Conservation (phyloP, 2,888 invertebrate species). For the Aelia acuminata region DNA sequence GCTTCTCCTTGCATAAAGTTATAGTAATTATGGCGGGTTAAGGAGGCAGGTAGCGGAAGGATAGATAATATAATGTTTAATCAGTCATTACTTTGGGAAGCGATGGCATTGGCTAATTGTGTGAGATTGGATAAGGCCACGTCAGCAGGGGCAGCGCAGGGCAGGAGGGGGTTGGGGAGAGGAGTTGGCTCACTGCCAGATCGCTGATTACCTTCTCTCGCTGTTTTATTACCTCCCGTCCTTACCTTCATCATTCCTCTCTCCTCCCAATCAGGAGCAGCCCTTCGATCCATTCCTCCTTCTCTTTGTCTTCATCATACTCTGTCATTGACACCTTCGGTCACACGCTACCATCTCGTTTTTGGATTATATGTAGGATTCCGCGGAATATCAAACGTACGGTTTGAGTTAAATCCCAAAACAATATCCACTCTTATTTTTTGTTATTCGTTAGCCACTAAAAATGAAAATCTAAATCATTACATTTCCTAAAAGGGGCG, state of each 20-base stretch:
- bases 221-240: constrained; percentile 27
- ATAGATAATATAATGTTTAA: constrained; percentile 23
- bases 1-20: not conserved
- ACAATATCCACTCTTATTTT: too few relatives aligned
- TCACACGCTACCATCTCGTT: not conserved
- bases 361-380: not conserved
- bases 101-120: constrained; percentile 37
- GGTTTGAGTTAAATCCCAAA: not conserved
- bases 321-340: not conserved
- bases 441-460: too few relatives aligned
- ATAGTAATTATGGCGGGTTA: not conserved
- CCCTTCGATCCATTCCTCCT: not conserved
- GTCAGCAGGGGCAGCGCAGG: constrained; percentile 51
- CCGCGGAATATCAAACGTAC: not conserved
- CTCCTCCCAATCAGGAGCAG: constrained; percentile 30
- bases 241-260: constrained; percentile 39
- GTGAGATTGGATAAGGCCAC: not conserved
- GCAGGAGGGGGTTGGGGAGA: too few relatives aligned
- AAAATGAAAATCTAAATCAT: too few relatives aligned
- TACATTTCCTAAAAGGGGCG: too few relatives aligned
- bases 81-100: constrained; percentile 1
- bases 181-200: not conserved
- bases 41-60: not conserved
- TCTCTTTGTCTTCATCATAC: constrained; percentile 19
- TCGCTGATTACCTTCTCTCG: not conserved